Conservation (phyloP, 2,113 vertebrate species). For the Indri indri region DNA sequence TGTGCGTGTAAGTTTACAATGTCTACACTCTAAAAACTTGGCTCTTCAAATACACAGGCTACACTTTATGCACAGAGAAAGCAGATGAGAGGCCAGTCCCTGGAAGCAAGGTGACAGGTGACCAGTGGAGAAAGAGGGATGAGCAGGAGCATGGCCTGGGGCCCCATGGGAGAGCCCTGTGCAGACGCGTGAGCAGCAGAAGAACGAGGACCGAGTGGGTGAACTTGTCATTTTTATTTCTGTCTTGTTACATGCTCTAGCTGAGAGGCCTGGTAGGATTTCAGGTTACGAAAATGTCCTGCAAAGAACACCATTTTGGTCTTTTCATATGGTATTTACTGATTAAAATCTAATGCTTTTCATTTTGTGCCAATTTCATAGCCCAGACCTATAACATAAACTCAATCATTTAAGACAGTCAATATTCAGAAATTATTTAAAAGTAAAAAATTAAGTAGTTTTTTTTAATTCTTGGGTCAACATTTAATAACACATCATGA, state of each 20-base stretch:
- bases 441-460: background rate
- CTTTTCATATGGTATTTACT: background rate
- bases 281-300: background rate
- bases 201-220: background rate
- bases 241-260: background rate
- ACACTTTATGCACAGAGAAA: background rate
- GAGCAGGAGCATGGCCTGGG: rapidly evolving
- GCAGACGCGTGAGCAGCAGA: background rate
- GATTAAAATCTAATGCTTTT: slow-evolving; percentile 21
- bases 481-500: background rate
- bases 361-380: background rate
- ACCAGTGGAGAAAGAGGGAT: rapidly evolving
- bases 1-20: background rate
- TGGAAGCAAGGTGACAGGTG: background rate
- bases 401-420: background rate
- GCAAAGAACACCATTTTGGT: background rate
- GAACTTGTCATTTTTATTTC: background rate
- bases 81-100: background rate
- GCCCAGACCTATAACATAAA: background rate
- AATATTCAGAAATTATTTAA: slow-evolving; percentile 32
- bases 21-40: background rate
- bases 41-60: background rate
- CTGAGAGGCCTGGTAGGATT: background rate
- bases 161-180: background rate
- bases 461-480: slow-evolving; percentile 1